Evolutionary conservation across 2,888 invertebrate genomes (phyloP).

Genomic region (Drosophila nigritarsus): DNA sequence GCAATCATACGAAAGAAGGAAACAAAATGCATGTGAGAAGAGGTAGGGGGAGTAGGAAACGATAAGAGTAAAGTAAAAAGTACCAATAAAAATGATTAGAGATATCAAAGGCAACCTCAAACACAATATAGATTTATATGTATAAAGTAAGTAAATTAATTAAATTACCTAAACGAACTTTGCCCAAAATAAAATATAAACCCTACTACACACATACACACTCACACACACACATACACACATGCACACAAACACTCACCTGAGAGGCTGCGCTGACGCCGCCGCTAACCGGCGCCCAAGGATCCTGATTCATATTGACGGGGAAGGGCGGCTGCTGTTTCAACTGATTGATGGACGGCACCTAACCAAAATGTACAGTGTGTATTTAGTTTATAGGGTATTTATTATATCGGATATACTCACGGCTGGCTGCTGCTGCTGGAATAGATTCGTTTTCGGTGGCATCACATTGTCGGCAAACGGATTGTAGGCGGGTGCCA

Average conservation of each 20-base stretch:
- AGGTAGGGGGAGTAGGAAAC: constrained; percentile 8
- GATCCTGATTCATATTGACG: constrained; percentile 85
- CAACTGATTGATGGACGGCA: constrained; percentile 86
- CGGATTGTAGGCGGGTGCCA: constrained; percentile 84
- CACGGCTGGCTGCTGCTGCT: constrained; percentile 86
- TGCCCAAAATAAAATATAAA: constrained; percentile 4
- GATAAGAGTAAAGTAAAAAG: constrained; percentile 49
- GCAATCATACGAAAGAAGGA: constrained; percentile 20
- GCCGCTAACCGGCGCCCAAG: constrained; percentile 84
- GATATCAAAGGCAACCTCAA: constrained; percentile 33
- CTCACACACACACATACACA: neutral
- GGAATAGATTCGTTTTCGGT: constrained; percentile 87
- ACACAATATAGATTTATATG: constrained; percentile 3
- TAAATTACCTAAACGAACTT: constrained; percentile 26
- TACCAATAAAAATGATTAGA: constrained; percentile 48
- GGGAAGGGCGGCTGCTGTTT: constrained; percentile 85
- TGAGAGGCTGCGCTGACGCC: constrained; percentile 81
- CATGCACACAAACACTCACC: constrained; percentile 79
- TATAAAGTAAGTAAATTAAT: constrained; percentile 9
- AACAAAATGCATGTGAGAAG: constrained; percentile 54
- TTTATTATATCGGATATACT: constrained; percentile 32
- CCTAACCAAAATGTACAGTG: constrained; percentile 51
- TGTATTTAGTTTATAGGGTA: too few species aligned
- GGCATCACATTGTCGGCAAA: constrained; percentile 85
- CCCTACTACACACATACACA: constrained; percentile 1